Percentiles rank a stretch among this genome's conserved stretches.
Conservation (phyloP, 2,888 invertebrate species). For the Lathronympha strigana region DNA sequence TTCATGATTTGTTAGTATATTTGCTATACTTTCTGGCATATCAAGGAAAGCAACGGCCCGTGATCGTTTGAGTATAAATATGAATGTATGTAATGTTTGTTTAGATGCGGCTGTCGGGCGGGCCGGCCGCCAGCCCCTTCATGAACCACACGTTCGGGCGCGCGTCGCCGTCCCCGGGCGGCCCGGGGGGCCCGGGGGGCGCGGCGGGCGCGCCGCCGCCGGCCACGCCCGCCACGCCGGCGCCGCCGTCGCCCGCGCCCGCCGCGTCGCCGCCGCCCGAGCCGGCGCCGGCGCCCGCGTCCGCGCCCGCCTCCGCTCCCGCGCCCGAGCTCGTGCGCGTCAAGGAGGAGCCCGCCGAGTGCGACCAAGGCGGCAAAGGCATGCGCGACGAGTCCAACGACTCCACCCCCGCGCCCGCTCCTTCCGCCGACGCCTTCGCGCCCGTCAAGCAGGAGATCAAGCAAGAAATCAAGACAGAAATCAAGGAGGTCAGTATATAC, state of each 20-base stretch:
- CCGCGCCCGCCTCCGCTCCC: slow-evolving; percentile 84
- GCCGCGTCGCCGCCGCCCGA: slow-evolving; percentile 63
- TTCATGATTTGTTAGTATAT: too few relatives aligned
- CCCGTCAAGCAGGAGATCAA: slow-evolving; percentile 57
- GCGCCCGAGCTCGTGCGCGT: slow-evolving; percentile 84
- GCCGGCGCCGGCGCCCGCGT: slow-evolving; percentile 84
- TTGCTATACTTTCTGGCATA: too few relatives aligned
- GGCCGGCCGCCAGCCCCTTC: slow-evolving; percentile 84
- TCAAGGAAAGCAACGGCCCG: too few relatives aligned
- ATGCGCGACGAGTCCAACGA: slow-evolving; percentile 86
- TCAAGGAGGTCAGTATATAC: slow-evolving; percentile 76
- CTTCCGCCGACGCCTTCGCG: slow-evolving; percentile 50
- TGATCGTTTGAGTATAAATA: too few relatives aligned
- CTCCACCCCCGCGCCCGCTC: slow-evolving; percentile 65
- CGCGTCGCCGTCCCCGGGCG: slow-evolving; percentile 71
- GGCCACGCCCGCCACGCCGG: slow-evolving; percentile 68
- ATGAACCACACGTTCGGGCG: slow-evolving; percentile 71
- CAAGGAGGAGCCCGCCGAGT: slow-evolving; percentile 87
- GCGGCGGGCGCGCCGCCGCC: slow-evolving; percentile 63
- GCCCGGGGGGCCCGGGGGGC: slow-evolving; percentile 68
- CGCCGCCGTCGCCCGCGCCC: slow-evolving; percentile 70
- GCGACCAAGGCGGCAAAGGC: slow-evolving; percentile 83
- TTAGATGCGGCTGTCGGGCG: slow-evolving; percentile 59
- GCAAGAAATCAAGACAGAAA: slow-evolving; percentile 83
- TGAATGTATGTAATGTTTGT: neutral